These are phyloP conservation scores for Lateolabrax maculatus DNA, from an alignment of 2,797 vertebrate genomes.

Conservation along the genomic window DNA sequence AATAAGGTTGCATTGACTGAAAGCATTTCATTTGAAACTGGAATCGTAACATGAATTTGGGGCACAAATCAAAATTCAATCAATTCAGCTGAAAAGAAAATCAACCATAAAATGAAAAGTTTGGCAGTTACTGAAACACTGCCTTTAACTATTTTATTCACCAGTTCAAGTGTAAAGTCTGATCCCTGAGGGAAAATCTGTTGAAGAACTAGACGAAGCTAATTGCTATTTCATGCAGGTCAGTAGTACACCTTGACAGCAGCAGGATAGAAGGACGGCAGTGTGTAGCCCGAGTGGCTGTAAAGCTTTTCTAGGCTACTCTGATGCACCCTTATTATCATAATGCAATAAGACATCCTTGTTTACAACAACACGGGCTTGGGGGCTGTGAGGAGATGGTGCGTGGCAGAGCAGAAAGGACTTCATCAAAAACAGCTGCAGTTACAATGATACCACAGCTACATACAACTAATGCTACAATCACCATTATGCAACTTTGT, in stretches of 20 bases:
- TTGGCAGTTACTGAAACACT: not conserved
- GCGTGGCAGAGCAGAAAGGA: constrained; percentile 52
- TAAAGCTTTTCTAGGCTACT: constrained; percentile 52
- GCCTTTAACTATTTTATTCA: not conserved
- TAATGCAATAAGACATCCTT: constrained; percentile 69
- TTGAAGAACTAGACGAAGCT: constrained; percentile 5
- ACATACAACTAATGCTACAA: constrained; percentile 24
- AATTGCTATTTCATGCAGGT: constrained; percentile 49
- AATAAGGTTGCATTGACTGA: constrained; percentile 12
- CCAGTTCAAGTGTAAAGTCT: not conserved
- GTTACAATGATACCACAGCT: constrained; percentile 37
- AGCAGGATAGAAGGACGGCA: constrained; percentile 34
- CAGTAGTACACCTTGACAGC: constrained; percentile 36
- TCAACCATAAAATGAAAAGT: not conserved
- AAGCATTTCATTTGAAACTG: constrained; percentile 5
- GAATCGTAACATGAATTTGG: constrained; percentile 8
- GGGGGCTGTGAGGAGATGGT: constrained; percentile 45
- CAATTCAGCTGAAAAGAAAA: not conserved
- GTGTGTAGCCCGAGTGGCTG: constrained; percentile 25
- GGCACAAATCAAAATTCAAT: not conserved
- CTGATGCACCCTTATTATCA: constrained; percentile 62
- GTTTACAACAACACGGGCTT: constrained; percentile 68
- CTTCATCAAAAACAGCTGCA: constrained; percentile 58
- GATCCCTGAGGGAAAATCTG: constrained; percentile 3
- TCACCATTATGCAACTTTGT: constrained; percentile 23